phyloP scores from a whole-genome alignment of 2,888 invertebrate genomes.

The Sminthurides aquaticus region DNA sequence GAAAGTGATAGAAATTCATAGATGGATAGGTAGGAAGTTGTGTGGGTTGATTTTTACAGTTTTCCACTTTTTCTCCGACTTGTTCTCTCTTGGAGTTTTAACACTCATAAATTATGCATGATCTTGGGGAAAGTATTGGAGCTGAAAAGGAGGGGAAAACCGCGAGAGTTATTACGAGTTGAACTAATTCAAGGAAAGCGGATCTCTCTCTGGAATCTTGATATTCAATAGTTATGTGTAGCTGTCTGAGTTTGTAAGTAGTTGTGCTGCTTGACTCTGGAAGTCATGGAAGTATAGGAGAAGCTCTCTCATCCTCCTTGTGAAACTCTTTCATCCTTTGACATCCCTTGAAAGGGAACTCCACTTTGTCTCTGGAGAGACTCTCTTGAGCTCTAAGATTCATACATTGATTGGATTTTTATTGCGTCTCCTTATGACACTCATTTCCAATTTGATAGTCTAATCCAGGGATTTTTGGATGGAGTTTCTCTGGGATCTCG shows the following conservation, averaged over 20 bases:
- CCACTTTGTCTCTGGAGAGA: background rate
- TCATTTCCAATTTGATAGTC: constrained; percentile 21
- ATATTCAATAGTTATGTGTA: background rate
- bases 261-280: background rate
- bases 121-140: background rate
- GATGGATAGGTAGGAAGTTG: too few species aligned
- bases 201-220: background rate
- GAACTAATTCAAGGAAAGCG: background rate
- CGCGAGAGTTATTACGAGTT: background rate
- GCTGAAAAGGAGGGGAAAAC: background rate
- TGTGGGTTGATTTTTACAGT: too few species aligned
- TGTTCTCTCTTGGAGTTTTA: too few species aligned
- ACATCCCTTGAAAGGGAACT: background rate
- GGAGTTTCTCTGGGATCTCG: too few species aligned
- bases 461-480: constrained; percentile 12
- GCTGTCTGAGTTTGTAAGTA: background rate
- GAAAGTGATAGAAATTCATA: too few species aligned
- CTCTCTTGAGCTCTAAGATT: constrained; percentile 11
- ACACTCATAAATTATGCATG: background rate
- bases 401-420: constrained; percentile 23
- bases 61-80: too few species aligned
- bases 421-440: constrained; percentile 20
- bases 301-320: background rate
- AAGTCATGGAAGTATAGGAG: background rate
- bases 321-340: background rate